Base-by-base conservation (phyloP, 2,888 invertebrate genomes). In the Ischnus inquisitorius region DNA sequence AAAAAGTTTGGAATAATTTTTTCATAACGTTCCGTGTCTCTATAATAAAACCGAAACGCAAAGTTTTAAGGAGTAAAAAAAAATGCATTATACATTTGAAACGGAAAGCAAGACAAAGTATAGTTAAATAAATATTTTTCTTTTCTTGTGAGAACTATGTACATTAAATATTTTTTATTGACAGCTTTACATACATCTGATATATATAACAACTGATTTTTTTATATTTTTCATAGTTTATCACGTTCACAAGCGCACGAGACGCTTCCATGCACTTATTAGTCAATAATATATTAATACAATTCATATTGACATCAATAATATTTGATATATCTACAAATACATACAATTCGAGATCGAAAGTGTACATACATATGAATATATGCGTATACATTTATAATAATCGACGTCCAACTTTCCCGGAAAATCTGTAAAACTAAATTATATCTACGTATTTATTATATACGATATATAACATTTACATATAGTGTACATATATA, bases 91-190 rank as follows among this genome's bases (percentile, higher is more conserved):
- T 19, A 6, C 16, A 2, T 22, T 22, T 3, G 2, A 14, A 22
- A 14, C 41, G 25, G 19, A 41, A 39, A 5, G n/a, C 12, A 54
- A 3, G 22, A 57, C 16, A 19, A 19, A 22, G 22, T 4, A 22
- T 25, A 28, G 39, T 3, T 22, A 10, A 22, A 65, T 16, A 5
- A 51, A 57, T 57, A 28, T n/a, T 57, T 54, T 71, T 8, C 1
- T 3, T 57, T 25, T 28, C 41, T 57, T 72, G 14, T 5, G 43
- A 12, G 10, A 51, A 12, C 22, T 48, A 41, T 75, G 57, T 64
- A 74, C 64, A 48, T 69, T 41, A 67, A 48, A 41, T 43, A 62
- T 74, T 68, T 25, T 82, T 72, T 67, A 77, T 82, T 72, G 74
- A 75, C 64, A 54, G 48, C 60, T 75, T 74, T 64, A 74, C 82